Base-by-base conservation (phyloP, 2,888 invertebrate species). In the Acanthosoma haemorrhoidale region DNA sequence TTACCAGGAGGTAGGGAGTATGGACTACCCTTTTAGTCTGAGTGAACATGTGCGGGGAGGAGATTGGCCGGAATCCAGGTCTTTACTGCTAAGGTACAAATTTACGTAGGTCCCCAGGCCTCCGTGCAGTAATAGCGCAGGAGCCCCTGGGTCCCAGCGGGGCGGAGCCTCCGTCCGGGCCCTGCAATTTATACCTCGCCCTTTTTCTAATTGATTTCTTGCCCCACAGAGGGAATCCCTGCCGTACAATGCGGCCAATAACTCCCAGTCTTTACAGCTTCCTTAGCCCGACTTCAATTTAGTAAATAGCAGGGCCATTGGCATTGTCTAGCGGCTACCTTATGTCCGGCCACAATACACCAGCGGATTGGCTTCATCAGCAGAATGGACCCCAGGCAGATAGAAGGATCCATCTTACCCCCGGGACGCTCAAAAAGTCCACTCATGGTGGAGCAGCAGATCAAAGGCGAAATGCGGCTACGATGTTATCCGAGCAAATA, bases 51-150 rank as follows among this genome's bases (percentile, higher is more conserved):
- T 21, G 29, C 25, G 25, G 29, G 51, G 51, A 25, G n/a, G 25
- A 25, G 21, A 5, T 25, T 51, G 51, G 51, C 51, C 51, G 51
- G 11, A 25, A 51, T 51, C 51, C 51, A 51, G 51, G 51, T 25
- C 51, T 51, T 51, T 51, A 51, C 51, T 51, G 51, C 2, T 51
- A 51, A 51, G 51, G 51, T 51, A 51, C 51, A 51, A 51, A 51
- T 51, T 51, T 51, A 51, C 25, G 51, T n/a, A 51, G 51, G 51
- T 51, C 51, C 51, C 51, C n/a, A n/a, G n/a, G n/a, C n/a, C n/a
- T 29, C 29, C 51, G 51, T n/a, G 51, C 29, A 51, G 29, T 51
- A 51, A 25, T 25, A n/a, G 6, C 13, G 25, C 51, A 2, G 2
- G 13, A n/a, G 25, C 51, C 51, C 43, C 43, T 21, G 18, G 4